Base-by-base conservation (phyloP, 2,888 invertebrate species). In the Pseudococcus viburni region DNA sequence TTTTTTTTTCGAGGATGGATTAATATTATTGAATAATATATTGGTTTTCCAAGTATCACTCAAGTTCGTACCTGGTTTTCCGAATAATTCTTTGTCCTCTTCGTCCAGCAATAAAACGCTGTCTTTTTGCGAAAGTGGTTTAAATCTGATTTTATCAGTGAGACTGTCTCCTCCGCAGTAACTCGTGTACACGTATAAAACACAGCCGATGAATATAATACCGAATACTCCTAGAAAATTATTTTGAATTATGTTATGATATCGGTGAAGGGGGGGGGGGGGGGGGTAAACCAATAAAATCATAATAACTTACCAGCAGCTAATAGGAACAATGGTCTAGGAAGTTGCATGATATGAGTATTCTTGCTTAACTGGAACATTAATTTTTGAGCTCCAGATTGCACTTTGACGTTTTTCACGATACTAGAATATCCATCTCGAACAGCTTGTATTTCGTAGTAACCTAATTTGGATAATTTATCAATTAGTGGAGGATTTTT, bases 311-410 rank as follows among this genome's bases (percentile, higher is more conserved):
- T 91, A 94, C 96, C 96, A 90, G 95, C 93, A 12, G 96, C 91
- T 91, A 96, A 93, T 51, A 96, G 94, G 91, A 97, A 97, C 0
- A 95, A 93, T 26, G 96, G 92, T 51, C 96, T 92, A 0, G 96
- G 96, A 92, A 97, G 92, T 0, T 96, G 96, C 90, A 95, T 92
- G n/a, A 96, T 94, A 89, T 92, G 93, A 90, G 95, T 94, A 90
- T 96, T 94, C 17, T 93, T 92, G 83, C 93, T 93, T 86, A 97
- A 91, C 89, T 94, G 95, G 90, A 96, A 94, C 89, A 96, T 92
- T 0, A 96, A 92, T 88, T 94, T 93, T 26, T 93, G 93, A 0
- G 94, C 93, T 77, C 92, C 91, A 4, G 90, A 90, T 1, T 91
- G 90, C 0, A 91, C 91, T 6, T 91, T 91, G 90, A 94, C 91